A percentile compares a stretch with the other conserved stretches of the same genome.
phyloP scores from a whole-genome alignment of 2,797 vertebrate genomes.

The Gambelia wislizenii region DNA sequence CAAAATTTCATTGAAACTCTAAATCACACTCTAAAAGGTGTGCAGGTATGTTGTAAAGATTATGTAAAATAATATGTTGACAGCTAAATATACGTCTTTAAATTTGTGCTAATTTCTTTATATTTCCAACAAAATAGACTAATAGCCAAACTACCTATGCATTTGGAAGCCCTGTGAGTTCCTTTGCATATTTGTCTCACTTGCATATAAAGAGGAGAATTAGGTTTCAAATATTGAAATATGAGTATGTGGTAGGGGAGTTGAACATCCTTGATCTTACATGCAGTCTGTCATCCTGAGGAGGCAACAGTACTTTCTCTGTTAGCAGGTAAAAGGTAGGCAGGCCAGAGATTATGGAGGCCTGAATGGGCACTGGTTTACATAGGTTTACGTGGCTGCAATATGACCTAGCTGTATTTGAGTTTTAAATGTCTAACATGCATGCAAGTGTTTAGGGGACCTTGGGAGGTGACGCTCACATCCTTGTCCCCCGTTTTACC shows the following conservation, averaged over 20 bases:
- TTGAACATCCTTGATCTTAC: no score
- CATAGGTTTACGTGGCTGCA: background rate
- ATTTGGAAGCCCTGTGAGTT: background rate
- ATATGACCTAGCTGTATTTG: background rate
- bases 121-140: background rate
- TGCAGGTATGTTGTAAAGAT: slow-evolving; percentile 84
- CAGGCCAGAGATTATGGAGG: background rate
- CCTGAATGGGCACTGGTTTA: no score
- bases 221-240: background rate
- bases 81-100: background rate
- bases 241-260: no score
- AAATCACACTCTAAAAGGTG: slow-evolving; percentile 82
- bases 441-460: no score
- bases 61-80: background rate
- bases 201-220: background rate
- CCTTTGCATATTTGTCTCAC: background rate
- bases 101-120: background rate
- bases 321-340: background rate
- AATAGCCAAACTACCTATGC: background rate
- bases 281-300: no score
- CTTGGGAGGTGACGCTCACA: background rate
- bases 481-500: background rate
- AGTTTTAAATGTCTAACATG: background rate
- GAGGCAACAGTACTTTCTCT: background rate
- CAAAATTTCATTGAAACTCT: slow-evolving; percentile 90